These are phyloP conservation scores for Germaria angustata DNA, from an alignment of 2,888 invertebrate genomes.

Conservation along the genomic window DNA sequence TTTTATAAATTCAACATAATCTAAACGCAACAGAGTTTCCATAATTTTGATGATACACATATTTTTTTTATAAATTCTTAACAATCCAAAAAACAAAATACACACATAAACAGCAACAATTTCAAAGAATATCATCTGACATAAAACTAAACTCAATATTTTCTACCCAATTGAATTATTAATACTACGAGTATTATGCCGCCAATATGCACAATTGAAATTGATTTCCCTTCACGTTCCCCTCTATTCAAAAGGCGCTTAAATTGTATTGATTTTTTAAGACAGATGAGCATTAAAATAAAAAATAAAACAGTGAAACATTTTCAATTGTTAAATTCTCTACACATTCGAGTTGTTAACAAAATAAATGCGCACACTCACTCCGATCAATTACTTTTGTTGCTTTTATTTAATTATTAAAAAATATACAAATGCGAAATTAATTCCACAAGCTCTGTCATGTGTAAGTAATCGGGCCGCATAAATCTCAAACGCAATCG, in stretches of 20 bases:
- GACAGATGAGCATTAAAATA: conserved; percentile 20
- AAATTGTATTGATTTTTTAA: conserved; percentile 3
- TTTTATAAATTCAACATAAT: too few species aligned
- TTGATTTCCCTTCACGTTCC: not conserved
- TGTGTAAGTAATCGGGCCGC: conserved; percentile 51
- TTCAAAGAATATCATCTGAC: too few species aligned
- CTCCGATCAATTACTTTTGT: conserved; percentile 32
- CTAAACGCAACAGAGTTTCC: too few species aligned
- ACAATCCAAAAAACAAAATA: too few species aligned
- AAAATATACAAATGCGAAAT: not conserved
- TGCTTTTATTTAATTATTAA: conserved; percentile 7
- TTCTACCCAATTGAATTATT: not conserved
- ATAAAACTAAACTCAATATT: too few species aligned
- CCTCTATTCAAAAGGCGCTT: conserved; percentile 13
- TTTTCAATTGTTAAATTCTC: conserved; percentile 32
- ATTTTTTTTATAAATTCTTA: too few species aligned
- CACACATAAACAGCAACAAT: too few species aligned
- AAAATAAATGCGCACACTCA: conserved; percentile 17
- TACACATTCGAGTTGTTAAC: conserved; percentile 30
- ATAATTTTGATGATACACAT: too few species aligned
- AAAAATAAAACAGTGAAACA: not conserved
- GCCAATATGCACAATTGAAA: not conserved
- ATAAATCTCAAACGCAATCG: conserved; percentile 59
- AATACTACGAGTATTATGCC: not conserved
- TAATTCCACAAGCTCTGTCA: conserved; percentile 49